Percentiles rank a stretch among this genome's conserved stretches.
Evolutionary conservation across 2,888 invertebrate species (phyloP).

Genomic region (Sclerodermus sp.): DNA sequence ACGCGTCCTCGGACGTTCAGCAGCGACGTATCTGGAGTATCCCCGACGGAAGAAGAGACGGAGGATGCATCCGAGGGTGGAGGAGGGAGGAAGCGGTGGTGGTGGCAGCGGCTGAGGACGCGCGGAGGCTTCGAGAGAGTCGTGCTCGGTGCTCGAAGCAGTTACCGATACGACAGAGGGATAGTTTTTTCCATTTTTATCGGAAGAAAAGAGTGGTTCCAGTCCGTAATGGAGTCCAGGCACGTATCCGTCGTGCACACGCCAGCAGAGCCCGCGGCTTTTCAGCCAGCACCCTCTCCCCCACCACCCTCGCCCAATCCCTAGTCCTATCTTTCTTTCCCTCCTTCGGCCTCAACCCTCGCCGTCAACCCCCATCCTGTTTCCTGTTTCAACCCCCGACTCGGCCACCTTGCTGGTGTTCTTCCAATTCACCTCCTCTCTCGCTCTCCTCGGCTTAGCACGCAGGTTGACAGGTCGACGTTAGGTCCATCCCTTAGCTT

Average conservation of each 20-base stretch:
- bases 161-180: slow-evolving; percentile 23
- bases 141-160: slow-evolving; percentile 17
- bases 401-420: no score
- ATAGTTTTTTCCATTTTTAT: slow-evolving; percentile 42
- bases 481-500: no score
- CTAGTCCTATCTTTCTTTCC: slow-evolving; percentile 15
- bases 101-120: neutral
- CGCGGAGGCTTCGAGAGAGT: neutral
- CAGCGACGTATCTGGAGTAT: no score
- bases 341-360: slow-evolving; percentile 10
- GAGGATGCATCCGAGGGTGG: no score
- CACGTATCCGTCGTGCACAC: slow-evolving; percentile 49
- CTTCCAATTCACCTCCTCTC: neutral
- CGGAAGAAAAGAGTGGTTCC: slow-evolving; percentile 40
- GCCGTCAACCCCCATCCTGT: no score
- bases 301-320: slow-evolving; percentile 20
- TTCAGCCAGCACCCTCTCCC: slow-evolving; percentile 30
- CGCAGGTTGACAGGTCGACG: slow-evolving; percentile 36
- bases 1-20: no score
- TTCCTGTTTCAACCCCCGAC: neutral
- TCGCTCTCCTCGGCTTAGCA: slow-evolving; percentile 1
- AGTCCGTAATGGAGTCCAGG: slow-evolving; percentile 44
- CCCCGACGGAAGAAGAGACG: no score
- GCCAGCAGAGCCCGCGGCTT: slow-evolving; percentile 47
- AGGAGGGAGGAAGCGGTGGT: slow-evolving; percentile 7